Evolutionary conservation across 2,113 vertebrate species (phyloP).

Genomic region (Clarias gariepinus): DNA sequence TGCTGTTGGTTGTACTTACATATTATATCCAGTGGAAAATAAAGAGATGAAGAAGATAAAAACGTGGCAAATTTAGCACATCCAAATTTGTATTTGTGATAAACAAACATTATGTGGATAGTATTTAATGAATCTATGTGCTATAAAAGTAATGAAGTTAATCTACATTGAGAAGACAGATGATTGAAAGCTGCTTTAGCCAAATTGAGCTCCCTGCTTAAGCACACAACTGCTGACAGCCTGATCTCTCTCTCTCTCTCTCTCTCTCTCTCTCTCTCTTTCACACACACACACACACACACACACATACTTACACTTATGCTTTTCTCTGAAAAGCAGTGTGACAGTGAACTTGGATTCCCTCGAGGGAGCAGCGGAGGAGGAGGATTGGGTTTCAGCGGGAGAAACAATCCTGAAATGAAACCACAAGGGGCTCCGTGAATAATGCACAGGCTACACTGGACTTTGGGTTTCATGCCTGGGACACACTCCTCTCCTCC

Average conservation of each 20-base stretch:
- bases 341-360: constrained; percentile 64
- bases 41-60: background rate
- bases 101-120: background rate
- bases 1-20: too few species aligned
- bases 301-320: background rate
- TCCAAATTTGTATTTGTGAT: background rate
- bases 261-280: constrained; percentile 28
- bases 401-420: constrained; percentile 67
- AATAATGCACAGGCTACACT: constrained; percentile 76
- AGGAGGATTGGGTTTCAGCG: constrained; percentile 67
- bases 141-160: background rate
- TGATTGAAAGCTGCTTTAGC: background rate
- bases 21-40: background rate
- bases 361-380: constrained; percentile 60
- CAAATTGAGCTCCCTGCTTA: background rate
- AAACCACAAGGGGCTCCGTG: constrained; percentile 69
- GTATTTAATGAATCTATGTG: background rate
- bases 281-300: background rate
- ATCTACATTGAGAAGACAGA: background rate
- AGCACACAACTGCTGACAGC: constrained; percentile 30
- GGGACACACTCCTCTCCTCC: constrained; percentile 32
- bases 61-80: background rate
- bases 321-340: constrained; percentile 40
- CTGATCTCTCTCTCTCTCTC: background rate
- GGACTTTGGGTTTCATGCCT: constrained; percentile 63